Evolutionary conservation across 2,888 invertebrate species (phyloP).

Genomic region (Sarcophaga subvicina): DNA sequence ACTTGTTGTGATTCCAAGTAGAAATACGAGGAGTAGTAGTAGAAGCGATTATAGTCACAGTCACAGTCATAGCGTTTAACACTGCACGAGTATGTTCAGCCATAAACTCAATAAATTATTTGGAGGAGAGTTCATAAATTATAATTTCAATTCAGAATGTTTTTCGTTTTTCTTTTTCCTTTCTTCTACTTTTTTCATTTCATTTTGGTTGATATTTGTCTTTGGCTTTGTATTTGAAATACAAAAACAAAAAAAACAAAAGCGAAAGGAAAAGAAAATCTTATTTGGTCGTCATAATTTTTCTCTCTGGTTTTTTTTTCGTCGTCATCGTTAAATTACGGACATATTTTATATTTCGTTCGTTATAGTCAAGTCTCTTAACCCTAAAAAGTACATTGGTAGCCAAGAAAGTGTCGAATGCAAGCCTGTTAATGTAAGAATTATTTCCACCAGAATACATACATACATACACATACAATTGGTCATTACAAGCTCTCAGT

Average conservation of each 20-base stretch:
- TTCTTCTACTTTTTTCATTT: no score
- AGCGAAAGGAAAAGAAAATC: not conserved
- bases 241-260: not conserved
- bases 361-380: no score
- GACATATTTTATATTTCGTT: conserved; percentile 12
- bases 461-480: no score
- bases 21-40: not conserved
- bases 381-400: no score
- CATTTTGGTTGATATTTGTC: conserved; percentile 10
- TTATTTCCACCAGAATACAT: no score
- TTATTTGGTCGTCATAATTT: conserved; percentile 57
- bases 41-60: no score
- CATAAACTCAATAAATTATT: conserved; percentile 34
- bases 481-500: no score
- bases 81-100: not conserved
- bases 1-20: conserved; percentile 48
- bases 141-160: conserved; percentile 37
- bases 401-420: no score
- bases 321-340: conserved; percentile 17
- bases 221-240: conserved; percentile 24
- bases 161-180: not conserved
- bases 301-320: not conserved
- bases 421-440: no score
- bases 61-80: not conserved
- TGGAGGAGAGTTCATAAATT: conserved; percentile 57